Evolutionary conservation across 2,888 invertebrate species (phyloP), one percentile per base, ranked within the genome.

Genomic region (Zygaena filipendulae): DNA sequence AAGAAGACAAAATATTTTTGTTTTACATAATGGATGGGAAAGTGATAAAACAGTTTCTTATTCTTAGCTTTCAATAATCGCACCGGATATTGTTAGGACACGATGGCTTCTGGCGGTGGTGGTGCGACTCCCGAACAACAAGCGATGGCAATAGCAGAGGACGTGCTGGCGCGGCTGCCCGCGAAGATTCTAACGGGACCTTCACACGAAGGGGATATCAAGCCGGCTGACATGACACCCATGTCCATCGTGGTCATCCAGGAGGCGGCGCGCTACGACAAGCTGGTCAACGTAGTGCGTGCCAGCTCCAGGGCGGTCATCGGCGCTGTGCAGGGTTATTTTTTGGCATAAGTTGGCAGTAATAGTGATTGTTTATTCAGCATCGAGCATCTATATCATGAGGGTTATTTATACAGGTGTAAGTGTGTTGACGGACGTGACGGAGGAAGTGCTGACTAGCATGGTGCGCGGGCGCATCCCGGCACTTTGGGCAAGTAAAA

Each of bases 181-280:
- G 57, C 62, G 13, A 82, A 88, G 38, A 69, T 67, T 87, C 85
- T 74, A 82, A 87, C 74, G 55, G 92, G 45, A 71, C 88, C 54
- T 52, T 77, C 40, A 74, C 90, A 29, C 71, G 87, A 54, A 63
- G 83, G 59, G 81, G 88, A 68, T 88, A 88, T 81, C 87, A 95
- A 30, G 88, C 92, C 32, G 58, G 82, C 42, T 84, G 95, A 70
- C 68, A 86, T 61, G 92, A 95, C 81, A 6, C 95, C 95, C 46
- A 93, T 96, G 93, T 95, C 96, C 51, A 95, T 95, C 1, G 95
- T 96, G 0, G 80, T 96, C 28, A 90, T 94, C 3, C 92, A 93
- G 61, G 93, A 93, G 64, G 90, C 92, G 74, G 88, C 87, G 4
- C 66, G 92, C 26, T 92, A 90, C 48, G 92, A 92, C 37, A 82